Evolutionary conservation across 2,888 invertebrate genomes (phyloP), one percentile per base, ranked within the genome.

Genomic region (Hemicrepidius hirtus): DNA sequence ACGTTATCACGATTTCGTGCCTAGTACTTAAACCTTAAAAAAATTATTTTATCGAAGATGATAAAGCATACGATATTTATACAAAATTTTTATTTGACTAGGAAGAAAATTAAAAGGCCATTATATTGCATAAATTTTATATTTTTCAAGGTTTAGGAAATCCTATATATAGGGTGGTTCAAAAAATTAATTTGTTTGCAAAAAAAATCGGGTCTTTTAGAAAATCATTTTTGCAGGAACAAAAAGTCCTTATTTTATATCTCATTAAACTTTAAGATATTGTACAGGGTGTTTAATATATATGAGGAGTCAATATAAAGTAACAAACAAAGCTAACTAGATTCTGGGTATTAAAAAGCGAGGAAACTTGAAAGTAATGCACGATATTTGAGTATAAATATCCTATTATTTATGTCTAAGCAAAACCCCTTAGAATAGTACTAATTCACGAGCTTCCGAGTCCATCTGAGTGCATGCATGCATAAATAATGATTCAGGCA

Each of bases 401-500:
- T 62, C 28, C 46, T 32, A 71, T 68, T 72, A 72, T 72, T 72
- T 72, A 72, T 68, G 72, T 49, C 57, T 55, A 59, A 63, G 68
- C 67, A 49, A 68, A 49, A 57, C 66, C 49, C 59, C 64, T 64
- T 67, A 71, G 67, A 72, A 68, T 49, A 40, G 72, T 49, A 64
- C 64, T 68, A 72, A 72, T 72, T 72, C 68, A 68, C 28, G 72
- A 68, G 72, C 67, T 72, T 72, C 72, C 72, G 72, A 63, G 72
- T 72, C 69, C 73, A 69, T 69, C 68, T 69, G 73, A 73, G 73
- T 73, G 68, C 73, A 73, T 69, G 73, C 64, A 73, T 73, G 73
- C 73, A 73, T 73, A 73, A 73, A 69, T 73, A 69, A 73, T 66
- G 69, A 55, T 41, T 10, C 21, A 46, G 32, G 44, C 53, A 73